Evolutionary conservation across 2,797 vertebrate species (phyloP).

Genomic region (Peromyscus nudipes): DNA sequence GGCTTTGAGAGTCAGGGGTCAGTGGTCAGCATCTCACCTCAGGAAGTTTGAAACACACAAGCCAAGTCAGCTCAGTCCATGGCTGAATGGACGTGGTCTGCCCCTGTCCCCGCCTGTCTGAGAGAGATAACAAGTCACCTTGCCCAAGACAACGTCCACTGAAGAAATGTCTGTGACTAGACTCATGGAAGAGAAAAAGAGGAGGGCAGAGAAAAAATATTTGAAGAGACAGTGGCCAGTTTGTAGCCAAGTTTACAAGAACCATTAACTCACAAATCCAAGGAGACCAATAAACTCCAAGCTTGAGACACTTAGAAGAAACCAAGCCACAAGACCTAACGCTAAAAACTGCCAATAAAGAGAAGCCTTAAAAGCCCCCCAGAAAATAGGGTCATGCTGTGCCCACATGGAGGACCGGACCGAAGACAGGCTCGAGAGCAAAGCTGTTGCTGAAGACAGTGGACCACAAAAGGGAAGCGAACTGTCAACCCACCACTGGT

Average conservation of each 20-base stretch:
- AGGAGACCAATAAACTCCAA: background rate
- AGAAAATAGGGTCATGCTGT: background rate
- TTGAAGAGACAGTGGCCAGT: background rate
- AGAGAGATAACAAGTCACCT: background rate
- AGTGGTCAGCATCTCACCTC: background rate
- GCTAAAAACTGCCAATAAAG: background rate
- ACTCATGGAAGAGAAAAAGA: background rate
- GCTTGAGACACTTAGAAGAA: background rate
- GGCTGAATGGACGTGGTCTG: background rate
- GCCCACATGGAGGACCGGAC: background rate
- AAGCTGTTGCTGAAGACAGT: background rate
- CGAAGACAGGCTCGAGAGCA: background rate
- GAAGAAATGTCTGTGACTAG: background rate
- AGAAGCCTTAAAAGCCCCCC: background rate
- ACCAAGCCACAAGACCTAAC: background rate
- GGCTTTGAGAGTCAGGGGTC: background rate
- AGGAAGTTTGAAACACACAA: background rate
- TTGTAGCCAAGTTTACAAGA: constrained; percentile 18
- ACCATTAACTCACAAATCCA: background rate
- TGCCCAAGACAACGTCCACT: background rate
- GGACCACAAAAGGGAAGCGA: background rate
- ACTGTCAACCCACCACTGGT: background rate
- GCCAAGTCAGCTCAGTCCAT: background rate
- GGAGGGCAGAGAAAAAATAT: background rate
- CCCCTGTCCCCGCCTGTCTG: background rate